Percentiles rank a stretch among this genome's conserved stretches.
Evolutionary conservation across 2,888 invertebrate genomes (phyloP).

Genomic region (Lycaena phlaeas): DNA sequence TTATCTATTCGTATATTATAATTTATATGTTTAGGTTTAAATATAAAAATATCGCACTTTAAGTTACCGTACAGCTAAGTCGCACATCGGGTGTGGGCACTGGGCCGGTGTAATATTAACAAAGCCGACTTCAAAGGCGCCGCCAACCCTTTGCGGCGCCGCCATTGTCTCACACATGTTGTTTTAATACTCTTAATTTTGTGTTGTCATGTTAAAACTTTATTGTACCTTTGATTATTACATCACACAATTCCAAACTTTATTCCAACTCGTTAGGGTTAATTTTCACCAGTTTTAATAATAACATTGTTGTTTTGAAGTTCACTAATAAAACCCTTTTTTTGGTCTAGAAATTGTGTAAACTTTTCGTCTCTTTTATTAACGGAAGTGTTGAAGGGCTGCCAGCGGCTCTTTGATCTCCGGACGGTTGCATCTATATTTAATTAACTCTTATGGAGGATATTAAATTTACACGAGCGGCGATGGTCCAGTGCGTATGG

Average conservation of each 20-base stretch:
- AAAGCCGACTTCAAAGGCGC: slow-evolving; percentile 47
- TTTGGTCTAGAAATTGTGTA: too few species aligned
- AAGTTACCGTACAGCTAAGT: slow-evolving; percentile 12
- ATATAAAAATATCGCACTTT: slow-evolving; percentile 7
- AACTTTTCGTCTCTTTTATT: slow-evolving; percentile 26
- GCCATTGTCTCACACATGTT: slow-evolving; percentile 62
- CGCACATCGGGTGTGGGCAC: slow-evolving; percentile 23
- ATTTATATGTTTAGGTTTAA: too few species aligned
- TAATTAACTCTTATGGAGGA: too few species aligned
- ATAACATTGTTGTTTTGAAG: too few species aligned
- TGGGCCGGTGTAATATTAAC: slow-evolving; percentile 51
- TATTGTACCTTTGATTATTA: too few species aligned
- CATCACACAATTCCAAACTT: not conserved
- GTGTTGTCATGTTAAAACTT: slow-evolving; percentile 65
- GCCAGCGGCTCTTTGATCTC: slow-evolving; percentile 35
- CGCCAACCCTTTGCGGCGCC: slow-evolving; percentile 51
- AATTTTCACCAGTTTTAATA: not conserved
- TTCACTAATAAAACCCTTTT: not conserved
- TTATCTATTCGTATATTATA: too few species aligned
- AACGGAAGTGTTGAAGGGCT: slow-evolving; percentile 53
- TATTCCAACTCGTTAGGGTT: not conserved
- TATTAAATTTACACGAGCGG: too few species aligned
- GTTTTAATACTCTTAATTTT: slow-evolving; percentile 61
- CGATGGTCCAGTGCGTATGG: too few species aligned
- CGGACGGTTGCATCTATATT: too few species aligned